These are phyloP conservation scores for Hemibagrus guttatus DNA, from an alignment of 2,797 vertebrate species.

Conservation along the genomic window DNA sequence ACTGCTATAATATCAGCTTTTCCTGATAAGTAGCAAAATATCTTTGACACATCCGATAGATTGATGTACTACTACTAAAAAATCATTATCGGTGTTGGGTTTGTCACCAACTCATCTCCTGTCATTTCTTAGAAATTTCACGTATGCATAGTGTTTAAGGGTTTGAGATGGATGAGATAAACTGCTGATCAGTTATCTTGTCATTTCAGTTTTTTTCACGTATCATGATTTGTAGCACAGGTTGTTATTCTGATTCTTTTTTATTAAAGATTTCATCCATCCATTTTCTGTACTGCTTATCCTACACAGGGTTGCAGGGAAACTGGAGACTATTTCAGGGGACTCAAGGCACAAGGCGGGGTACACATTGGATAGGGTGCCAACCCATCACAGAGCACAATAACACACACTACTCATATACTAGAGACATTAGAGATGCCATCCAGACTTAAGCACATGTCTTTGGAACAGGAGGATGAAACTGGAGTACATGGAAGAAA, in stretches of 20 bases:
- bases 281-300: no score
- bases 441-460: no score
- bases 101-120: not conserved
- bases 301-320: no score
- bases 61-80: not conserved
- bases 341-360: no score
- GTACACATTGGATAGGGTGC: no score
- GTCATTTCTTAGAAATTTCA: not conserved
- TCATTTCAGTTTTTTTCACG: not conserved
- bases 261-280: no score
- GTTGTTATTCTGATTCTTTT: not conserved
- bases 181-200: not conserved
- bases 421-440: no score
- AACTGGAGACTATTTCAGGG: no score
- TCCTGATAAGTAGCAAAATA: not conserved
- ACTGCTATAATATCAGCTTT: not conserved
- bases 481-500: no score
- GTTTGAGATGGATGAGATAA: not conserved
- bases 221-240: not conserved
- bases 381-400: no score
- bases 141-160: not conserved
- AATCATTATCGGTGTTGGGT: not conserved
- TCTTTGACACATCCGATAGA: not conserved
- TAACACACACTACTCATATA: no score
- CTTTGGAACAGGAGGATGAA: no score